Percentiles rank a stretch among this genome's conserved stretches.
These are phyloP conservation scores for Podilymbus podiceps DNA, from an alignment of 2,113 vertebrate species.

Conservation along the genomic window DNA sequence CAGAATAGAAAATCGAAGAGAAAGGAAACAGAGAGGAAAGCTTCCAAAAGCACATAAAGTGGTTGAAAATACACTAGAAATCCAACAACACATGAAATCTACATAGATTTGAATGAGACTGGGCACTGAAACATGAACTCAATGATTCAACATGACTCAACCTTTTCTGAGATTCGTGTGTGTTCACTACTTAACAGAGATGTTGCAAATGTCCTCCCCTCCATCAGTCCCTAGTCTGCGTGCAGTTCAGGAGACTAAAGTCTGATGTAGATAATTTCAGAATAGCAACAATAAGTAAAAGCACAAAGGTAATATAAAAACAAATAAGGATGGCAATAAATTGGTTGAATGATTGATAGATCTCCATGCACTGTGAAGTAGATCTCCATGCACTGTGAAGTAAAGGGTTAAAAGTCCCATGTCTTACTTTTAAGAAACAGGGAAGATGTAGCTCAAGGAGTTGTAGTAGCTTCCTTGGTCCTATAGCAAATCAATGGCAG, in stretches of 20 bases:
- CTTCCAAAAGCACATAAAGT: not conserved
- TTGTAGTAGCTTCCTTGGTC: not conserved
- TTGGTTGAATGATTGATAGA: not conserved
- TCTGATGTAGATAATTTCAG: not conserved
- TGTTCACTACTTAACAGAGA: not conserved
- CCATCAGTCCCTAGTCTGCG: not conserved
- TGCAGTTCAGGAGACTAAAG: not conserved
- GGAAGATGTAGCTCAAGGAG: not conserved
- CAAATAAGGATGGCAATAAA: not conserved
- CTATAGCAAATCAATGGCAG: not conserved
- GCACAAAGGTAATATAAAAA: not conserved
- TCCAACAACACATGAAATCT: not conserved
- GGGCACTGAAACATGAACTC: not conserved
- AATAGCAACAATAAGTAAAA: not conserved
- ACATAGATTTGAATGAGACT: not conserved
- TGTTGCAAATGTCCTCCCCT: not conserved
- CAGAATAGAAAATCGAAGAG: not conserved
- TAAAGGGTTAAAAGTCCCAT: not conserved
- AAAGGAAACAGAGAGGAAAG: not conserved
- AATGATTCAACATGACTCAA: not conserved
- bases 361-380: not conserved
- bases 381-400: not conserved
- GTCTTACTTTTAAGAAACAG: not conserved
- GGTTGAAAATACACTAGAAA: not conserved
- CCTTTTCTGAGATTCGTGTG: not conserved